Evolutionary conservation across 1,140 invertebrate species (phyloP).

Genomic region (Sarcophaga peregrina): DNA sequence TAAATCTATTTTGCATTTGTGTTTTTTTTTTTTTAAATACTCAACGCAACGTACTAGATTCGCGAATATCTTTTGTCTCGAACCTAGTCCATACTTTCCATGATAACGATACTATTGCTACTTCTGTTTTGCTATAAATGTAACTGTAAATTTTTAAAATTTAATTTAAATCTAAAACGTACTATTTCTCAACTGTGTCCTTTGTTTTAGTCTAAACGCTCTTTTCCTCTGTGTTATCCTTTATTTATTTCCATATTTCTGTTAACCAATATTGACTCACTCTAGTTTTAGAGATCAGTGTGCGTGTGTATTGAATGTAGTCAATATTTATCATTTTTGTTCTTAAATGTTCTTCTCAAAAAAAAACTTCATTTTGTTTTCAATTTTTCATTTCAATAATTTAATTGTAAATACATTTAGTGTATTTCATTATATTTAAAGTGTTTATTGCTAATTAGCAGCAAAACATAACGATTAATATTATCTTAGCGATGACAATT

Average conservation of each 20-base stretch:
- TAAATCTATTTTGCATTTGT: slow-evolving; percentile 25
- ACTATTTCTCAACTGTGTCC: neutral
- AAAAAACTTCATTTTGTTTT: neutral
- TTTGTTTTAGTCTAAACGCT: slow-evolving; percentile 17
- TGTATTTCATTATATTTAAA: neutral
- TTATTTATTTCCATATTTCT: neutral
- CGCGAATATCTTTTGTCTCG: slow-evolving; percentile 46
- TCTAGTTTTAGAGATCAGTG: neutral
- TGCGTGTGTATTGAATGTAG: neutral
- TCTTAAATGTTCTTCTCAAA: slow-evolving; percentile 15
- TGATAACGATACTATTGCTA: slow-evolving; percentile 1
- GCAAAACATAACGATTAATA: neutral
- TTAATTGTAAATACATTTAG: slow-evolving; percentile 19
- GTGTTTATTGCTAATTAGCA: slow-evolving; percentile 16
- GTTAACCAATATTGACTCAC: neutral
- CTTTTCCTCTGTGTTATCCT: slow-evolving; percentile 15
- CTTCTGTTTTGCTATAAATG: neutral
- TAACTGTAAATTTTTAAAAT: too few relatives aligned
- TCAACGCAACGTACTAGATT: slow-evolving; percentile 43
- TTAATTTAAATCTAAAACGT: too few relatives aligned
- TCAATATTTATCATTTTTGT: neutral
- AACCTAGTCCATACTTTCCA: slow-evolving; percentile 43
- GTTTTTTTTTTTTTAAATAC: slow-evolving; percentile 22
- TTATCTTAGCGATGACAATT: neutral
- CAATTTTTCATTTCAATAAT: neutral